Evolutionary conservation across 2,888 invertebrate genomes (phyloP).

Genomic region (Apotomis betuletana): DNA sequence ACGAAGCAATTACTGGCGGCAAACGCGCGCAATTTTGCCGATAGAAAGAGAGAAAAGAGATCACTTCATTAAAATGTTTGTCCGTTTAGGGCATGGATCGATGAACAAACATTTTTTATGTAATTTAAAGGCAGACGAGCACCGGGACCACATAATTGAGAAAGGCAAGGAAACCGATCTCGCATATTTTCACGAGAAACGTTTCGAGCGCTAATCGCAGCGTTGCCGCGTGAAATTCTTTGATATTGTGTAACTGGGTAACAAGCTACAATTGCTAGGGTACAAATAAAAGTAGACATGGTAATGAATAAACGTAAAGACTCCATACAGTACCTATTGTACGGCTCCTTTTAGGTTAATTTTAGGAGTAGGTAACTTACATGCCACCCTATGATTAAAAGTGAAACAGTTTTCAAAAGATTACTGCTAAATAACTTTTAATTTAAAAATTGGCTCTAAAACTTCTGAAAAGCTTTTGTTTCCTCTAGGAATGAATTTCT

Average conservation of each 20-base stretch:
- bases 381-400: too few species aligned
- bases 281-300: too few species aligned
- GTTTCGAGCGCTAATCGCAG: conserved; percentile 18
- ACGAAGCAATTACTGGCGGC: conserved; percentile 67
- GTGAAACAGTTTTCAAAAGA: too few species aligned
- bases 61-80: conserved; percentile 57
- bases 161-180: conserved; percentile 22
- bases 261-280: too few species aligned
- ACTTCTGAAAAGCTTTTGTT: neutral
- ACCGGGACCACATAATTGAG: conserved; percentile 36
- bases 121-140: conserved; percentile 33
- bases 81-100: conserved; percentile 47
- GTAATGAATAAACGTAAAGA: too few species aligned
- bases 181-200: conserved; percentile 14
- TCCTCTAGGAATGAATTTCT: neutral
- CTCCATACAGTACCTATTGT: too few species aligned
- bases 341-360: too few species aligned
- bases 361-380: too few species aligned
- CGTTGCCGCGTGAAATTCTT: conserved; percentile 1
- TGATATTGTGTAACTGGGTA: neutral
- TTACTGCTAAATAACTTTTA: too few species aligned
- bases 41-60: conserved; percentile 54
- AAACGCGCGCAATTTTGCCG: conserved; percentile 54
- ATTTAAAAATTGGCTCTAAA: too few species aligned
- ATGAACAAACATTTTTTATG: conserved; percentile 46